phyloP scores from a whole-genome alignment of 2,113 vertebrate genomes.

The Halcyon malimbica region DNA sequence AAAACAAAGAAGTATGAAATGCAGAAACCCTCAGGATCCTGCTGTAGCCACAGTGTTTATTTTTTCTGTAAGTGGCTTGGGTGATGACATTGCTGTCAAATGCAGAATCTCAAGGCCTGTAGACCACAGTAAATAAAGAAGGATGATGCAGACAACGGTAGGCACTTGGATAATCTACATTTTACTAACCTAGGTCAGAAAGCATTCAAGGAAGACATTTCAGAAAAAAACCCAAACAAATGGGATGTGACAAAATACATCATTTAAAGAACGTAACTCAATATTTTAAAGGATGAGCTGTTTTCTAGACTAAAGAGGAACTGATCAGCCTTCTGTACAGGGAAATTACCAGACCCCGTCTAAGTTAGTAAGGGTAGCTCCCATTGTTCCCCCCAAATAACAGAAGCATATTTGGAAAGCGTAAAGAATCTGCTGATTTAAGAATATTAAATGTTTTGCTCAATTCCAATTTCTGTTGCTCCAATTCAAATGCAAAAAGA shows the following conservation, averaged over 20 bases:
- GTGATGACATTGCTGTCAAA: background rate
- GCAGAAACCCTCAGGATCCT: background rate
- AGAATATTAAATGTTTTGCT: conserved; percentile 17
- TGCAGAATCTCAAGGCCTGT: background rate
- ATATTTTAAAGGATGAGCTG: background rate
- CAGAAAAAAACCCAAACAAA: background rate
- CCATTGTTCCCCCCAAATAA: background rate
- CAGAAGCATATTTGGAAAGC: background rate
- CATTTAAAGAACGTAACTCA: background rate
- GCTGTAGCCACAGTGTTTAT: background rate
- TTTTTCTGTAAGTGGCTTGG: background rate
- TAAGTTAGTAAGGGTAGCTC: background rate
- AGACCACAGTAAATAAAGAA: background rate
- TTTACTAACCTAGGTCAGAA: background rate
- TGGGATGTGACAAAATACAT: background rate
- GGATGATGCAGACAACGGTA: background rate
- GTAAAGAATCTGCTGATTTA: background rate
- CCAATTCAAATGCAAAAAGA: background rate
- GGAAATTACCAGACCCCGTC: background rate
- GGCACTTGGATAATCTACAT: background rate
- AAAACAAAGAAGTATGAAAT: background rate
- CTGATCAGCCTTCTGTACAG: background rate
- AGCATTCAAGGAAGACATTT: background rate
- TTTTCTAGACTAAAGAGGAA: background rate
- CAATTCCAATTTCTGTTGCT: background rate